A percentile compares a stretch with the other conserved stretches of the same genome.
Evolutionary conservation across 2,113 vertebrate genomes (phyloP).

Genomic region (Macaca mulatta): DNA sequence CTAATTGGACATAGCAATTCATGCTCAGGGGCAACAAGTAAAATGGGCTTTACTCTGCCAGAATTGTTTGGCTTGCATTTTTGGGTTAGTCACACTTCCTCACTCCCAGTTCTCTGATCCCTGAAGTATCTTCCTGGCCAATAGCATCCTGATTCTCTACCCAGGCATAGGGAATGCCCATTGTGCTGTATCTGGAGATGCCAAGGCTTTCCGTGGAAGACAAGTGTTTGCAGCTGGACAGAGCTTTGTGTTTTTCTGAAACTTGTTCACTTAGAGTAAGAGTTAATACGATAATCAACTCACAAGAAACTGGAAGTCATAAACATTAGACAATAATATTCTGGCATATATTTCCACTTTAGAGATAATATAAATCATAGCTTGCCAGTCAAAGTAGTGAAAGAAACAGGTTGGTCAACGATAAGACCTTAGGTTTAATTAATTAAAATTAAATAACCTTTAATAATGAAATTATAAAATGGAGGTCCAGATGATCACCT

Average conservation of each 20-base stretch:
- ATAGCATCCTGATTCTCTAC: neutral
- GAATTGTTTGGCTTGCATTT: slow-evolving; percentile 3
- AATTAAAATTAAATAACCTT: slow-evolving; percentile 48
- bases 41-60: slow-evolving; percentile 26
- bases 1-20: slow-evolving; percentile 68
- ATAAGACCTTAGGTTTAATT: neutral
- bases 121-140: neutral
- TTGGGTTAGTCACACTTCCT: neutral
- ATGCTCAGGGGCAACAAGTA: neutral
- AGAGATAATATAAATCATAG: slow-evolving; percentile 21
- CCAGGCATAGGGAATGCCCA: neutral
- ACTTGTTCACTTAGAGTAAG: slow-evolving; percentile 1
- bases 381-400: slow-evolving; percentile 44
- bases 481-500: neutral
- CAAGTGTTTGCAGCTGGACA: neutral
- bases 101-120: neutral
- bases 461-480: neutral
- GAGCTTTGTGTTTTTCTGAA: slow-evolving; percentile 14
- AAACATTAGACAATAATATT: slow-evolving; percentile 27
- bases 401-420: neutral
- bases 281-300: slow-evolving; percentile 23
- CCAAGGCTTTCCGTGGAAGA: neutral
- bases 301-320: slow-evolving; percentile 21
- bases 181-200: neutral
- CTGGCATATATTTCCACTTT: slow-evolving; percentile 10